phyloP scores from a whole-genome alignment of 2,888 invertebrate genomes.

The Fabriciana adippe region DNA sequence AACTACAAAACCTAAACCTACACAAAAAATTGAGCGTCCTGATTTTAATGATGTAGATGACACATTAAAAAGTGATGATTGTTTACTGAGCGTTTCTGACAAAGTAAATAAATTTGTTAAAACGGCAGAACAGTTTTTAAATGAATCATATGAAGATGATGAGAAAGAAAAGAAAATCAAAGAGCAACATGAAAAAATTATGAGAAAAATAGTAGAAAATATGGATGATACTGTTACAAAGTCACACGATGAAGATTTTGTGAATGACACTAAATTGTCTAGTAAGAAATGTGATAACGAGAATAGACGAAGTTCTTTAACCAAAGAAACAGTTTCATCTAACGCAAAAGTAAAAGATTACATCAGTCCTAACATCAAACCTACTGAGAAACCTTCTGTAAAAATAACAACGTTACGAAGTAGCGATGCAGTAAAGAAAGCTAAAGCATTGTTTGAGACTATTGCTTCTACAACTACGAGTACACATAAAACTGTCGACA shows the following conservation, averaged over 20 bases:
- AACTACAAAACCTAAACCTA: constrained; percentile 61
- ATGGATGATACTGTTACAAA: constrained; percentile 50
- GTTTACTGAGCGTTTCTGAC: constrained; percentile 84
- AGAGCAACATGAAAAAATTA: constrained; percentile 75
- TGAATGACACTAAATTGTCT: constrained; percentile 37
- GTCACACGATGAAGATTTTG: constrained; percentile 39
- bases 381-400: constrained; percentile 54
- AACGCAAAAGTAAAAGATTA: constrained; percentile 55
- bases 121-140: constrained; percentile 81
- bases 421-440: constrained; percentile 86
- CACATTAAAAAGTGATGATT: constrained; percentile 82
- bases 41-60: constrained; percentile 81
- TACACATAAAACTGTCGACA: constrained; percentile 55
- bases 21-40: constrained; percentile 73
- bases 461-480: constrained; percentile 70
- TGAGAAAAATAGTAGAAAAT: constrained; percentile 61
- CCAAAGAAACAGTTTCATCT: constrained; percentile 57
- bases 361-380: constrained; percentile 50
- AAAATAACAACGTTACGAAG: constrained; percentile 77
- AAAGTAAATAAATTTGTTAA: constrained; percentile 85
- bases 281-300: constrained; percentile 43
- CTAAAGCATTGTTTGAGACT: constrained; percentile 87
- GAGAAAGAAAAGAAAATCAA: constrained; percentile 68
- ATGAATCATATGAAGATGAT: constrained; percentile 58
- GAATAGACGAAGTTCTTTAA: constrained; percentile 45